Evolutionary conservation across 2,888 invertebrate genomes (phyloP).

Genomic region (Cephus spinipes): DNA sequence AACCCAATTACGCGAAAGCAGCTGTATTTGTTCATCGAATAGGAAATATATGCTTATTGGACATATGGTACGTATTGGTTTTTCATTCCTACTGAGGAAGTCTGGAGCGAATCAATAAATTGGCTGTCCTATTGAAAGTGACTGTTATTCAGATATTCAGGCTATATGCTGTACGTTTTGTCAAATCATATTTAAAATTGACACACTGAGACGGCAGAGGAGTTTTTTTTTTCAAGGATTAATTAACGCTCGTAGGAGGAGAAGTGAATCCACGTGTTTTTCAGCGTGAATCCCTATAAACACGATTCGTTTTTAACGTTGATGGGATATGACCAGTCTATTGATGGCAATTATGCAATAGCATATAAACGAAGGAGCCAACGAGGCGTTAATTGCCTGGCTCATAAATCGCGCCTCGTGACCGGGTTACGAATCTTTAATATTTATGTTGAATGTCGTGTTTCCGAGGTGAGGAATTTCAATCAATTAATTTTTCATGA

Average conservation of each 20-base stretch:
- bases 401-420: background rate
- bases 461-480: background rate
- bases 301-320: background rate
- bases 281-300: background rate
- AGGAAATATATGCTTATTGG: background rate
- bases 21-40: background rate
- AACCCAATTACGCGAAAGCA: conserved; percentile 42
- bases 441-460: background rate
- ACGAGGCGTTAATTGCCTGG: conserved; percentile 11
- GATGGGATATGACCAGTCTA: background rate
- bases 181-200: background rate
- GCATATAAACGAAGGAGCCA: conserved; percentile 7
- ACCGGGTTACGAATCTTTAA: background rate
- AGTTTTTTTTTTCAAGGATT: background rate
- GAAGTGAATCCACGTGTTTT: background rate
- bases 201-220: background rate
- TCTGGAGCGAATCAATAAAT: background rate
- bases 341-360: background rate
- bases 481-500: background rate
- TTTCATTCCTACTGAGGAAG: background rate
- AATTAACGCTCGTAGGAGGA: background rate
- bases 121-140: background rate
- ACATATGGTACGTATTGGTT: background rate
- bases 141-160: background rate
- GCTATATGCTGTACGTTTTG: background rate